These are phyloP conservation scores for Andrena haemorrhoa DNA, from an alignment of 2,888 invertebrate species.

Conservation along the genomic window DNA sequence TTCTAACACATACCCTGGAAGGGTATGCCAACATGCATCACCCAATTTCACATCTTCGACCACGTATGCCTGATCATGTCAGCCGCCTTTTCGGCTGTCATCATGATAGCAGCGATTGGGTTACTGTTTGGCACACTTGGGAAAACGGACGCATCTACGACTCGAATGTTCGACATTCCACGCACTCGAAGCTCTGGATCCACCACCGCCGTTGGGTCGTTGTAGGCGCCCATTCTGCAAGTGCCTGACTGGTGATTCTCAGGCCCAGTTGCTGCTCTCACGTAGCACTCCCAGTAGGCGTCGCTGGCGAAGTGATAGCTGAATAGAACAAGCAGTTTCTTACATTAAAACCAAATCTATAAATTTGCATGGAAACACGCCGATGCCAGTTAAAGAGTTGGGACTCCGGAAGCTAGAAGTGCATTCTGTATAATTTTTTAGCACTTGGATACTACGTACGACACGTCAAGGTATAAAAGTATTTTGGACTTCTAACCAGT, in stretches of 20 bases:
- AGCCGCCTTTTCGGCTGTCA: slow-evolving; percentile 91
- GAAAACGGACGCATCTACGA: slow-evolving; percentile 90
- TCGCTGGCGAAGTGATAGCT: slow-evolving; percentile 87
- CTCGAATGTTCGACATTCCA: slow-evolving; percentile 88
- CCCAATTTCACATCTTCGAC: slow-evolving; percentile 36
- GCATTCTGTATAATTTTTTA: no score
- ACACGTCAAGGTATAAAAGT: no score
- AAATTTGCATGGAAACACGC: no score
- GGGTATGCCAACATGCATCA: background rate
- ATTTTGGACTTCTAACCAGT: no score
- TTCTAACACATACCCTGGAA: slow-evolving; percentile 4
- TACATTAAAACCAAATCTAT: background rate
- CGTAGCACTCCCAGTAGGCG: slow-evolving; percentile 89
- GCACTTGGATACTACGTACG: no score
- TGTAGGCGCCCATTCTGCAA: slow-evolving; percentile 87
- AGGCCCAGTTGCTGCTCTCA: slow-evolving; percentile 87
- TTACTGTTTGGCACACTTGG: slow-evolving; percentile 89
- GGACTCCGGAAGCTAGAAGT: no score
- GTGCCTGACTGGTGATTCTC: slow-evolving; percentile 89
- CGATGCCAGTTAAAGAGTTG: background rate
- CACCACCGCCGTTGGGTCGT: slow-evolving; percentile 86
- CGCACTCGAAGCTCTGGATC: slow-evolving; percentile 87
- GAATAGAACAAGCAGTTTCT: background rate
- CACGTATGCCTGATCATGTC: slow-evolving; percentile 81
- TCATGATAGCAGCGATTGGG: slow-evolving; percentile 89